phyloP scores from a whole-genome alignment of 1,140 invertebrate species.

The Drosophila hydei region DNA sequence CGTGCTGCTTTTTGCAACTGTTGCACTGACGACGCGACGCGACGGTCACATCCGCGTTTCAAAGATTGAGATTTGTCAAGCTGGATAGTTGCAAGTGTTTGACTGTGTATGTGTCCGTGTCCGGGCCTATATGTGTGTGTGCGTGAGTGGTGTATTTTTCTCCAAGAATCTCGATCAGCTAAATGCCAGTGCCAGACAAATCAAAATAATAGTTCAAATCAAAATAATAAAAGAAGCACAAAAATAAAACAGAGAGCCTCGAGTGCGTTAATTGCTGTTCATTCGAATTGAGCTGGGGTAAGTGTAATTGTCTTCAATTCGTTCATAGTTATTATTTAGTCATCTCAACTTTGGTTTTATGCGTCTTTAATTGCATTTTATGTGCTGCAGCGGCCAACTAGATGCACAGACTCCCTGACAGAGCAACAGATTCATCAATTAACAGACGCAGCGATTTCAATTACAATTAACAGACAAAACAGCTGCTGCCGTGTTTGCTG shows the following conservation, averaged over 20 bases:
- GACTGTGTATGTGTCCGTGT: conserved; percentile 19
- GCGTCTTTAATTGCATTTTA: conserved; percentile 77
- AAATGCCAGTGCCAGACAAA: conserved; percentile 29
- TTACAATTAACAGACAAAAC: conserved; percentile 73
- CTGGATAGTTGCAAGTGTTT: conserved; percentile 44
- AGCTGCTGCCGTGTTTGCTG: conserved; percentile 47
- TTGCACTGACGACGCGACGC: conserved; percentile 28
- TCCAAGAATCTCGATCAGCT: conserved; percentile 28
- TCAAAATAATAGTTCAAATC: conserved; percentile 27
- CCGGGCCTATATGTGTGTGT: conserved; percentile 22
- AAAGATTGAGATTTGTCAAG: conserved; percentile 60
- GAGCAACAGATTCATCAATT: conserved; percentile 69
- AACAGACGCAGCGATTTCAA: conserved; percentile 69
- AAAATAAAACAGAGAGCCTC: conserved; percentile 1
- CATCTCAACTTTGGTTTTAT: conserved; percentile 57
- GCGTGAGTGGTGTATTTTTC: conserved; percentile 8
- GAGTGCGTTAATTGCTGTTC: conserved; percentile 31
- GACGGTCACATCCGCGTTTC: conserved; percentile 68
- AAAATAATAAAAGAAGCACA: conserved; percentile 5
- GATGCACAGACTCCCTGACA: conserved; percentile 39
- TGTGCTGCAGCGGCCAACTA: conserved; percentile 48
- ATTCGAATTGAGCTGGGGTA: conserved; percentile 38
- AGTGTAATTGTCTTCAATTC: conserved; percentile 52
- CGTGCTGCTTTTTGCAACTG: conserved; percentile 65
- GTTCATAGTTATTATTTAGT: conserved; percentile 39